These are phyloP conservation scores for Eilema depressum DNA, from an alignment of 2,888 invertebrate genomes.

Conservation along the genomic window DNA sequence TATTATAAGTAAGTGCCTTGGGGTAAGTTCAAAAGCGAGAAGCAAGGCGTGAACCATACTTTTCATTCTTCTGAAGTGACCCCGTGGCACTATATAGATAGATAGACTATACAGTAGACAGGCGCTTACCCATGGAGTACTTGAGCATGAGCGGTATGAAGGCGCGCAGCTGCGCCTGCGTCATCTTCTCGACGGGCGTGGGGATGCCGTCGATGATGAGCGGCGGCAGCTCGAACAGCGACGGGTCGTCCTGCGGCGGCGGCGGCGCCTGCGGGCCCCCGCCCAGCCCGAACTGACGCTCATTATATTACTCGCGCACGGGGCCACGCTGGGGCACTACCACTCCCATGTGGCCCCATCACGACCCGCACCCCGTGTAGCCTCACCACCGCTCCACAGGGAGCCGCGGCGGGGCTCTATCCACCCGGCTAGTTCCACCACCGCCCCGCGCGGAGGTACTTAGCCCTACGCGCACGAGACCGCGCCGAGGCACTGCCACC, in stretches of 20 bases:
- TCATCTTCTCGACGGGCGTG: conserved; percentile 99
- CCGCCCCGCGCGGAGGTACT: background rate
- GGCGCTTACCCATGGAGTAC: conserved; percentile 93
- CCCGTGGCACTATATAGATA: too few species aligned
- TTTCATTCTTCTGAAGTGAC: too few species aligned
- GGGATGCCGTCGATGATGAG: conserved; percentile 99
- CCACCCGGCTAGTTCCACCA: too few species aligned
- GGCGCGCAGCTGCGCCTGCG: conserved; percentile 97
- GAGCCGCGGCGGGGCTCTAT: too few species aligned
- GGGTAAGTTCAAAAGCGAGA: too few species aligned
- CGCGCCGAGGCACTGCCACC: background rate
- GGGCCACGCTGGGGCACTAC: background rate
- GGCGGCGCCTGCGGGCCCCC: conserved; percentile 81
- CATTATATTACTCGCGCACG: conserved; percentile 34
- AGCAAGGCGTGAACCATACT: too few species aligned
- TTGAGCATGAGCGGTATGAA: conserved; percentile 99
- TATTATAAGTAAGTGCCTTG: too few species aligned
- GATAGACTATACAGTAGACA: background rate
- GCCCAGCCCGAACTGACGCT: conserved; percentile 84
- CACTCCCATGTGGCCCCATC: too few species aligned
- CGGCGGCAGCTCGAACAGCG: conserved; percentile 97
- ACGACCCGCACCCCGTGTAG: too few species aligned
- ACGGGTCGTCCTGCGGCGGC: conserved; percentile 93
- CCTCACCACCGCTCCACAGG: too few species aligned
- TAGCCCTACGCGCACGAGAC: background rate